phyloP scores from a whole-genome alignment of 2,888 invertebrate genomes.

The Ryuthela nishihirai region DNA sequence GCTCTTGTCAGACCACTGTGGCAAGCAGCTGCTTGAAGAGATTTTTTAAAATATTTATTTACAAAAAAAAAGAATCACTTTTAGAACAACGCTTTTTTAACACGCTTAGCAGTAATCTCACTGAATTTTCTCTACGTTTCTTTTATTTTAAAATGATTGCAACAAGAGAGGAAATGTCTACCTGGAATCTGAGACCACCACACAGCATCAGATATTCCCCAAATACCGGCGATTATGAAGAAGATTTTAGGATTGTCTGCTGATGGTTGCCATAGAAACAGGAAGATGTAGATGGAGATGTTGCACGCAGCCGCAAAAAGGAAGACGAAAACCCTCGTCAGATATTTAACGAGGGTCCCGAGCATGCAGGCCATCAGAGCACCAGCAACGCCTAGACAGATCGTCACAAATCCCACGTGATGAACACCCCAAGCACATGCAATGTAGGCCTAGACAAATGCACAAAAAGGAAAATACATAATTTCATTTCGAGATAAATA shows the following conservation, averaged over 20 bases:
- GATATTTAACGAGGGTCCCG: constrained; percentile 86
- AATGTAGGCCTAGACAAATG: constrained; percentile 80
- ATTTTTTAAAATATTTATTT: too few relatives aligned
- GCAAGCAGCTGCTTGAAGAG: too few relatives aligned
- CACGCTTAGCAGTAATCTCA: too few relatives aligned
- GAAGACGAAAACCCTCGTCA: constrained; percentile 80
- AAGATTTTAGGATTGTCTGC: constrained; percentile 74
- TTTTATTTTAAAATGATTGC: too few relatives aligned
- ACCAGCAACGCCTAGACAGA: constrained; percentile 92
- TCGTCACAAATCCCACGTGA: constrained; percentile 95
- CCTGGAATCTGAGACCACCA: constrained; percentile 97
- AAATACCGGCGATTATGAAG: constrained; percentile 82
- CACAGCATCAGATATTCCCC: constrained; percentile 93
- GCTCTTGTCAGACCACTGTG: too few relatives aligned
- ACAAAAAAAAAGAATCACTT: too few relatives aligned
- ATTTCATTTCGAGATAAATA: too few relatives aligned
- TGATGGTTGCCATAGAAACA: constrained; percentile 80
- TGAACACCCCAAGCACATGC: constrained; percentile 81
- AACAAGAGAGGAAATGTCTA: too few relatives aligned
- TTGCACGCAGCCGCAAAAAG: constrained; percentile 72
- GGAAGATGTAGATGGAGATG: constrained; percentile 69
- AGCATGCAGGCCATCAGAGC: constrained; percentile 87
- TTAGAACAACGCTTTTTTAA: too few relatives aligned
- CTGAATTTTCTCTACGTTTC: too few relatives aligned
- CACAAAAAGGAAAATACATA: too few relatives aligned